Evolutionary conservation across 2,797 vertebrate genomes (phyloP).

Genomic region (Kryptopterus vitreolus): DNA sequence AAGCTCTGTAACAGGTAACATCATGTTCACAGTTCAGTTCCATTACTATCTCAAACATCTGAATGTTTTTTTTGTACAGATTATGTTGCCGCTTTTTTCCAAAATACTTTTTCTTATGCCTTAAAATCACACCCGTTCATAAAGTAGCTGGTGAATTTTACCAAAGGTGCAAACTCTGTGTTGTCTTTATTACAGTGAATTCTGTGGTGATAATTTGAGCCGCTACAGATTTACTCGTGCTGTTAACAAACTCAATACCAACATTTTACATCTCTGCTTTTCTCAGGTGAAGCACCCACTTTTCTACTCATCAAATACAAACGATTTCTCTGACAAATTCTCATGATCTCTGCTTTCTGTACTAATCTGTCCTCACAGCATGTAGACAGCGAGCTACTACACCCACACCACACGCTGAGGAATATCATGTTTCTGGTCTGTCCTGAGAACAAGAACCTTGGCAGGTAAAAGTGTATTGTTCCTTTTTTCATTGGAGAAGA

Average conservation of each 20-base stretch:
- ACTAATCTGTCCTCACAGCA: slow-evolving; percentile 71
- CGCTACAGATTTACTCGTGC: slow-evolving; percentile 90
- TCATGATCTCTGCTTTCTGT: background rate
- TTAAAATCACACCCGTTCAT: background rate
- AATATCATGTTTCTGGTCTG: slow-evolving; percentile 96
- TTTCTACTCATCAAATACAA: background rate
- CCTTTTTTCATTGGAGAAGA: background rate
- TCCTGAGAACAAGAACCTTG: slow-evolving; percentile 85
- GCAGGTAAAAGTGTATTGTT: slow-evolving; percentile 80
- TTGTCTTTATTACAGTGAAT: slow-evolving; percentile 78
- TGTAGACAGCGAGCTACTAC: slow-evolving; percentile 91
- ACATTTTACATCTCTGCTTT: slow-evolving; percentile 94
- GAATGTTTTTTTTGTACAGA: background rate
- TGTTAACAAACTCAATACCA: slow-evolving; percentile 93
- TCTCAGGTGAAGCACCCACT: slow-evolving; percentile 84
- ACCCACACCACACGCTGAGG: slow-evolving; percentile 94
- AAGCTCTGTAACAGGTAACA: slow-evolving; percentile 92
- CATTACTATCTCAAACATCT: background rate
- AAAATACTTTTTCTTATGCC: background rate
- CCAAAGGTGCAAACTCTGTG: no score
- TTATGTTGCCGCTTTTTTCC: background rate
- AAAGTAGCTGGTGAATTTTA: background rate
- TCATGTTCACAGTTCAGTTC: background rate
- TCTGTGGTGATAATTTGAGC: slow-evolving; percentile 95
- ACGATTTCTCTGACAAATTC: background rate